A percentile compares a stretch with the other conserved stretches of the same genome.
Evolutionary conservation across 2,113 vertebrate genomes (phyloP).

Genomic region (Aegotheles bennettii): DNA sequence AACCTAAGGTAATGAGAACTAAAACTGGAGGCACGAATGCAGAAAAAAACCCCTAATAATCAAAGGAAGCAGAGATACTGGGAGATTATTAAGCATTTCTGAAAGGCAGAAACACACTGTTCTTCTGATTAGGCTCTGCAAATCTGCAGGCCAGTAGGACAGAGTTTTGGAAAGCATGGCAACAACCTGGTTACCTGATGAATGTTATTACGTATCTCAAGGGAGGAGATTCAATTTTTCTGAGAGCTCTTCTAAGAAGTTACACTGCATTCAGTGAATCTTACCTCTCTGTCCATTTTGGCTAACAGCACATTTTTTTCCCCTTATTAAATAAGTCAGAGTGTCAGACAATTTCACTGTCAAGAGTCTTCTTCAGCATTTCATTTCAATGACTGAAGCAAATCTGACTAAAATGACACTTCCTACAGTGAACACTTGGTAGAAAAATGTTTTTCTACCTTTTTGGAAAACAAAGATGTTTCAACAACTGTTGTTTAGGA

Average conservation of each 20-base stretch:
- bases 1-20: neutral
- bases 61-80: neutral
- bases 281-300: neutral
- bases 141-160: neutral
- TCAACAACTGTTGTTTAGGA: neutral
- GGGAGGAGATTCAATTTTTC: neutral
- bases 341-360: neutral
- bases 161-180: neutral
- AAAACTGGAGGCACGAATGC: neutral
- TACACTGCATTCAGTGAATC: neutral
- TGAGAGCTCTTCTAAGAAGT: neutral
- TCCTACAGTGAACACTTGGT: neutral
- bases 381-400: neutral
- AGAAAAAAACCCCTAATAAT: neutral
- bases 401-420: neutral
- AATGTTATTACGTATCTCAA: neutral
- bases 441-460: neutral
- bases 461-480: neutral
- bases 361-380: neutral
- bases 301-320: neutral
- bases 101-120: neutral
- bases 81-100: neutral
- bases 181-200: neutral
- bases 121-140: neutral
- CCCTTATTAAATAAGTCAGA: neutral